Evolutionary conservation across 2,888 invertebrate genomes (phyloP).

Genomic region (Calephelis perditalis): DNA sequence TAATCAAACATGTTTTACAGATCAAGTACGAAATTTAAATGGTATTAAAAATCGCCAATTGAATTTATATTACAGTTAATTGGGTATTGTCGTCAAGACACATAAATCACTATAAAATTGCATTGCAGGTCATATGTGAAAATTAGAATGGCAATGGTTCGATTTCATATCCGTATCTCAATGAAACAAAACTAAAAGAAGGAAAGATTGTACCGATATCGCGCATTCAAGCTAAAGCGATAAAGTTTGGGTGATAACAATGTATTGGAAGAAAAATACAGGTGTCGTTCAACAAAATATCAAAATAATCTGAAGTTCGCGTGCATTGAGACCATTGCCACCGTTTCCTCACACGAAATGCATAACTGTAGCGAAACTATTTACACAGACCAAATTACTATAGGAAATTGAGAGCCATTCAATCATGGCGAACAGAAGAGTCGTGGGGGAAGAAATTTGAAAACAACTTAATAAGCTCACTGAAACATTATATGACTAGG

Average conservation of each 20-base stretch:
- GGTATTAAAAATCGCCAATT: no score
- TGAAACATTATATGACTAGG: no score
- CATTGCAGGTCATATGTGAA: no score
- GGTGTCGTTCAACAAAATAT: slow-evolving; percentile 22
- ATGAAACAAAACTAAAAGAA: background rate
- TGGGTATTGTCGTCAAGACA: no score
- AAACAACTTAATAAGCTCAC: no score
- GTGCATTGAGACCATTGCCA: slow-evolving; percentile 45
- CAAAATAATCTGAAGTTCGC: slow-evolving; percentile 41
- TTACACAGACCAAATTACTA: slow-evolving; percentile 26
- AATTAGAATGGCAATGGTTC: no score
- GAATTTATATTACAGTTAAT: no score
- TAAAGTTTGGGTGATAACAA: slow-evolving; percentile 26
- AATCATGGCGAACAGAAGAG: slow-evolving; percentile 16
- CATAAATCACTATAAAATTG: no score
- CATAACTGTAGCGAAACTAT: slow-evolving; percentile 41
- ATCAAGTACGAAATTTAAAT: no score
- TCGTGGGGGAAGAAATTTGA: no score
- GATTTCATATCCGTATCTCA: no score
- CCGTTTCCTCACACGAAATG: slow-evolving; percentile 48
- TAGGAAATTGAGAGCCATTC: slow-evolving; percentile 29
- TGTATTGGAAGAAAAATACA: slow-evolving; percentile 13
- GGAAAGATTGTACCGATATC: slow-evolving; percentile 4
- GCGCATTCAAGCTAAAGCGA: background rate
- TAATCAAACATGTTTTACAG: no score